phyloP scores from a whole-genome alignment of 1,140 invertebrate genomes.

The Ladona fulva region DNA sequence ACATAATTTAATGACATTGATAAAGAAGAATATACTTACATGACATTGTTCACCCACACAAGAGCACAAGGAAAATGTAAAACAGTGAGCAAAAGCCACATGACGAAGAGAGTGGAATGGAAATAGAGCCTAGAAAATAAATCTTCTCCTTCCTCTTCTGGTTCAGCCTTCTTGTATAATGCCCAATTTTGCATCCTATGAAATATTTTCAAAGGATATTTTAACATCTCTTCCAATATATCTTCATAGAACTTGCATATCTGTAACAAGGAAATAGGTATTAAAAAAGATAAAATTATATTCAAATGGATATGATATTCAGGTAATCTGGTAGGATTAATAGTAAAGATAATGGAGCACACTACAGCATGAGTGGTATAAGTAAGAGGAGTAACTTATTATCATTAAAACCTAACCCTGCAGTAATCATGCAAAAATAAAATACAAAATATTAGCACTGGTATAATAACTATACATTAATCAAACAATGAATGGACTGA shows the following conservation, averaged over 20 bases:
- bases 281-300: constrained; percentile 11
- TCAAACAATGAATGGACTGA: too few species aligned
- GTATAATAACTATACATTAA: too few species aligned
- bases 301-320: too few species aligned
- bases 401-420: constrained; percentile 17
- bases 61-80: constrained; percentile 37
- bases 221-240: constrained; percentile 53
- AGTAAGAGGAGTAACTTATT: too few species aligned
- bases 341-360: too few species aligned
- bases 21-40: constrained; percentile 27
- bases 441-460: too few species aligned
- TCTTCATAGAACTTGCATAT: constrained; percentile 63
- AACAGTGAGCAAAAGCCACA: constrained; percentile 33
- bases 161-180: neutral
- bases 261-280: constrained; percentile 35
- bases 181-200: neutral
- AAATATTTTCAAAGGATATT: constrained; percentile 27
- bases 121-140: constrained; percentile 25
- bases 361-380: too few species aligned
- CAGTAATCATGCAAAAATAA: constrained; percentile 15
- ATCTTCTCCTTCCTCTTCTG: constrained; percentile 20
- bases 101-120: constrained; percentile 35
- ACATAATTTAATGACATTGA: too few species aligned
- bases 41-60: constrained; percentile 41
- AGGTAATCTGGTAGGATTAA: too few species aligned